Evolutionary conservation across 37 sponge, comb jelly and placozoan species (phyloP).

Genomic region (Geodia barretti): DNA sequence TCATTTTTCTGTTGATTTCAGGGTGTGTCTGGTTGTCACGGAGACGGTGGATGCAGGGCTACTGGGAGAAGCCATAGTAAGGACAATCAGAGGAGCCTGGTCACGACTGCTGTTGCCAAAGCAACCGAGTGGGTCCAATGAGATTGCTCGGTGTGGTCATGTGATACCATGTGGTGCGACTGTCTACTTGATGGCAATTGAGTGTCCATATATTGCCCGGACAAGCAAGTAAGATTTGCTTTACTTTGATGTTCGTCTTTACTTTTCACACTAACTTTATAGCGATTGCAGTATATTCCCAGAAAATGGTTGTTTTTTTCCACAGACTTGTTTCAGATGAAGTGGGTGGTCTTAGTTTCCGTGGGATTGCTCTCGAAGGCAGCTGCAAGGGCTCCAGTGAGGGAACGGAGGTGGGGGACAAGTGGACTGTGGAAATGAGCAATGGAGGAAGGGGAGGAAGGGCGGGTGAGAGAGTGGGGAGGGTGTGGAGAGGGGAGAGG

Average conservation of each 20-base stretch:
- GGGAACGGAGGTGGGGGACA: neutral
- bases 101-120: conserved; percentile 36
- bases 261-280: no score
- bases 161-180: conserved; percentile 76
- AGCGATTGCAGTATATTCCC: neutral
- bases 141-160: conserved; percentile 17
- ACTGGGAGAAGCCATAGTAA: conserved; percentile 67
- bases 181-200: conserved; percentile 53
- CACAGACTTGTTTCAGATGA: conserved; percentile 10
- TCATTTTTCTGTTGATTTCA: no score
- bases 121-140: neutral
- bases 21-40: conserved; percentile 73
- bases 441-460: no score
- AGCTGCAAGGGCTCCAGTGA: conserved; percentile 17
- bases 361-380: conserved; percentile 18
- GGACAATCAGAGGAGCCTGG: conserved; percentile 76
- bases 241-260: neutral
- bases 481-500: no score
- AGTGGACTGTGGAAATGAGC: no score
- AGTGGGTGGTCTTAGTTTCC: conserved; percentile 21
- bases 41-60: conserved; percentile 82
- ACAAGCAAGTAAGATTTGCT: neutral
- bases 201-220: conserved; percentile 51
- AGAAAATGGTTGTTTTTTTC: neutral
- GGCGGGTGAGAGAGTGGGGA: no score